Conservation (phyloP, 2,113 vertebrate genomes). For the Nasalis larvatus region DNA sequence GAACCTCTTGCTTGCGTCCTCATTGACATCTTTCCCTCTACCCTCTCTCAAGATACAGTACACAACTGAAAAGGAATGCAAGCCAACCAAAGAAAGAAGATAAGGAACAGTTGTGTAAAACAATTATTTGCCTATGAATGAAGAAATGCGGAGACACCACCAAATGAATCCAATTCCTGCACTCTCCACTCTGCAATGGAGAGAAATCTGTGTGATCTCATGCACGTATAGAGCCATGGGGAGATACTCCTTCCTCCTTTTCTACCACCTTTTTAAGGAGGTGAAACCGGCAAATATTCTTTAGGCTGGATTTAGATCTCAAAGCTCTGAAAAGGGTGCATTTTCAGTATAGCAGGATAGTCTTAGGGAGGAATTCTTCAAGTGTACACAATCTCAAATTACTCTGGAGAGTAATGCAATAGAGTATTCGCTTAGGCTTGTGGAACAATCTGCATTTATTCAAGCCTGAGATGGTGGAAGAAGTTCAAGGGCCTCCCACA, state of each 20-base stretch:
- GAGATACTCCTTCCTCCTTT: not conserved
- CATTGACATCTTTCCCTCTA: not conserved
- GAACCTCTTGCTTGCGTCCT: not conserved
- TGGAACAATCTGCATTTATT: constrained; percentile 52
- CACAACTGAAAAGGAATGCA: constrained; percentile 14
- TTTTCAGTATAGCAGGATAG: constrained; percentile 31
- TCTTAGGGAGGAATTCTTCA: constrained; percentile 56
- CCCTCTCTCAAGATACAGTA: not conserved
- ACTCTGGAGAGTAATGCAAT: constrained; percentile 41
- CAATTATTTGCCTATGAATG: not conserved
- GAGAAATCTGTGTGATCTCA: not conserved
- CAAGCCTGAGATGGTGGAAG: not conserved
- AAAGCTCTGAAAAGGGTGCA: not conserved
- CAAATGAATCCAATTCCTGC: not conserved
- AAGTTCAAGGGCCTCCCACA: constrained; percentile 68
- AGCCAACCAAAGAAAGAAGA: not conserved
- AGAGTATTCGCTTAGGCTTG: constrained; percentile 64
- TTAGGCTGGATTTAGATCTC: not conserved
- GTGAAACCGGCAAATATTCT: not conserved
- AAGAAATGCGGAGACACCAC: not conserved
- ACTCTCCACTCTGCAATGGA: not conserved
- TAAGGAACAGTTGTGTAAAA: not conserved
- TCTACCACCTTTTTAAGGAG: not conserved
- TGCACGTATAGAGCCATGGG: fast-evolving
- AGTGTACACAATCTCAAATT: constrained; percentile 55